Evolutionary conservation across 2,888 invertebrate species (phyloP), one percentile per base, ranked within the genome.

Genomic region (Drosophila formosana): DNA sequence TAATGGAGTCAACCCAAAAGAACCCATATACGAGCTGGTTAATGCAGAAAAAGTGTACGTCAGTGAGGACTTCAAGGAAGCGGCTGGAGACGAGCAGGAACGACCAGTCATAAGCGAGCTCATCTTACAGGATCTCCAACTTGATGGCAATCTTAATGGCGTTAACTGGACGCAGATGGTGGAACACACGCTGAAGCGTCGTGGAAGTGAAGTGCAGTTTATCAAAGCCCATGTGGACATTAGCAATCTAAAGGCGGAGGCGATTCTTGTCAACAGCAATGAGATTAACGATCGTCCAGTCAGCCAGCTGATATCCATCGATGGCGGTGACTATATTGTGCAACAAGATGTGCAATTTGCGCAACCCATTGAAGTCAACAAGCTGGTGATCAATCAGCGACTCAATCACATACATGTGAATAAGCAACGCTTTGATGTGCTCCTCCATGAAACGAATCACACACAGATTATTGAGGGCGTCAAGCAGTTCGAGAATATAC

Each of bases 101-200:
- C 13, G 6, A 6, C 75, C 72, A 1, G 25, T 32, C 1, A 49
- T 56, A 30, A 67, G 82, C 2, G 43, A 81, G 4, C 67, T 94
- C 4, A 89, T 78, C 23, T 91, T 93, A 2, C 89, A 93, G 61
- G 89, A 93, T 28, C 75, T 94, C 9, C 79, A 89, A 11, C 87
- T 94, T 11, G 84, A 84, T 3, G 93, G 93, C n/a, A 90, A 88
- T 9, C 82, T 95, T 0, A 95, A 95, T 83, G 91, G 92, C 8
- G 82, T 93, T 3, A 90, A 91, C 58, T 91, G 94, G 75, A 73
- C 88, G 0, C 86, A 92, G 8, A 82, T 95, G 30, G 68, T 93
- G 26, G 90, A 93, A 56, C 92, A 93, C 71, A 91, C 93, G 0
- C 85, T 95, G 9, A 94, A 92, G 86, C 92, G 91, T 23, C 75